Conservation (phyloP, 2,888 invertebrate genomes). For the Psylliodes chrysocephalus region DNA sequence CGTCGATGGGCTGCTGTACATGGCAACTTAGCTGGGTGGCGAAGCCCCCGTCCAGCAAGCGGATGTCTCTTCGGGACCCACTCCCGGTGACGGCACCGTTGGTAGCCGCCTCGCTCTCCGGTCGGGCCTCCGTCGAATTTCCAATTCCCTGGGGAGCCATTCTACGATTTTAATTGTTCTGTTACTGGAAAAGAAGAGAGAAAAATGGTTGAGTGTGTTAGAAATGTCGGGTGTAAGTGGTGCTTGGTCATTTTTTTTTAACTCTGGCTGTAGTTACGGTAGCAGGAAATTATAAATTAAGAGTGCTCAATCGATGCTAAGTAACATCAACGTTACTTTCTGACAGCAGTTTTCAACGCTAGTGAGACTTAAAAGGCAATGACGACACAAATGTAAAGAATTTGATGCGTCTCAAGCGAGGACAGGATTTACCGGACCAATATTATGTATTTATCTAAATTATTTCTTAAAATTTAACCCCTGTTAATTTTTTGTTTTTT, state of each 20-base stretch:
- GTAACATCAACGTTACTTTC: too few relatives aligned
- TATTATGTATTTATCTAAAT: too few relatives aligned
- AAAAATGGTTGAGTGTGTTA: background rate
- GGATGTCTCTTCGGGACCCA: conserved; percentile 48
- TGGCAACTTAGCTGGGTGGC: conserved; percentile 83
- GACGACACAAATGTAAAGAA: too few relatives aligned
- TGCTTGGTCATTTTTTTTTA: background rate
- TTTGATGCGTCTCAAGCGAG: too few relatives aligned
- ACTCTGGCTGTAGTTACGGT: background rate
- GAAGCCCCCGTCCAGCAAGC: conserved; percentile 79
- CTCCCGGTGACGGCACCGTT: background rate
- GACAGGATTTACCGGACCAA: too few relatives aligned
- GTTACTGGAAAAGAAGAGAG: conserved; percentile 9
- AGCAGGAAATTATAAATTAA: too few relatives aligned
- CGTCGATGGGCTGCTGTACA: conserved; percentile 80
- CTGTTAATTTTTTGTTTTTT: too few relatives aligned
- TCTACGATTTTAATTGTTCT: conserved; percentile 21
- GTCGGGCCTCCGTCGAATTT: conserved; percentile 47
- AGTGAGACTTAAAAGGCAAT: too few relatives aligned
- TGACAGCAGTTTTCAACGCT: too few relatives aligned
- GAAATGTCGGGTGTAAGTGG: background rate
- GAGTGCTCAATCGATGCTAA: too few relatives aligned
- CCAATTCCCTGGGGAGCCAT: conserved; percentile 57
- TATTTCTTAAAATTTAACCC: too few relatives aligned
- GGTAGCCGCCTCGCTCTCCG: conserved; percentile 2